Conservation (phyloP, 2,888 invertebrate genomes). For the Eledone cirrhosa region DNA sequence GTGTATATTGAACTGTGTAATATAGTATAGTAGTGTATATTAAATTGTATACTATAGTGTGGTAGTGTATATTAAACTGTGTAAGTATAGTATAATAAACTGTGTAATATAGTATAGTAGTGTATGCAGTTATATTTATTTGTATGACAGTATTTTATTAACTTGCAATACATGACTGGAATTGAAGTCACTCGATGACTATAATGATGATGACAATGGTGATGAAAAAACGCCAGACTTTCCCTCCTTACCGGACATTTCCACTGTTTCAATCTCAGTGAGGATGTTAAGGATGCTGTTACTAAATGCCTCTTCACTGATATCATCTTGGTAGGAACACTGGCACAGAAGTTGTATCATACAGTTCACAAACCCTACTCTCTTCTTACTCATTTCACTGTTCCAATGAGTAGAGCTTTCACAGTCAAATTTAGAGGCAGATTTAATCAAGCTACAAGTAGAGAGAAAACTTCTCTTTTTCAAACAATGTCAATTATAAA, state of each 20-base stretch:
- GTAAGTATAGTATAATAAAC: too few relatives aligned
- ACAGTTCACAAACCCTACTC: constrained; percentile 74
- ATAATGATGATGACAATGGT: too few relatives aligned
- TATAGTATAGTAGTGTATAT: too few relatives aligned
- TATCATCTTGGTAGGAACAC: constrained; percentile 53
- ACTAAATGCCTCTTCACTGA: constrained; percentile 45
- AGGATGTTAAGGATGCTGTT: constrained; percentile 59
- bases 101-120: too few relatives aligned
- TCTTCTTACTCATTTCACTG: constrained; percentile 70
- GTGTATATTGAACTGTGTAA: too few relatives aligned
- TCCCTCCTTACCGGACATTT: constrained; percentile 51
- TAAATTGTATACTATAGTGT: too few relatives aligned
- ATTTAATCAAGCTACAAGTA: constrained; percentile 71
- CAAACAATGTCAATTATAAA: neutral
- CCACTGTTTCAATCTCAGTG: constrained; percentile 62
- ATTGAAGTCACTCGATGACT: too few relatives aligned
- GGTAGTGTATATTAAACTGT: too few relatives aligned
- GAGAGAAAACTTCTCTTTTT: neutral
- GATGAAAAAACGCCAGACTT: too few relatives aligned
- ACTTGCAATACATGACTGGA: too few relatives aligned
- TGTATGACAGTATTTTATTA: too few relatives aligned
- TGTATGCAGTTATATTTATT: too few relatives aligned
- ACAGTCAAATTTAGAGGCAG: constrained; percentile 72
- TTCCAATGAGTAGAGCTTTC: constrained; percentile 63
- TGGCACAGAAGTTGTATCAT: constrained; percentile 72